Base-by-base conservation (phyloP, 1,140 invertebrate species). In the Sarcophaga bullata region DNA sequence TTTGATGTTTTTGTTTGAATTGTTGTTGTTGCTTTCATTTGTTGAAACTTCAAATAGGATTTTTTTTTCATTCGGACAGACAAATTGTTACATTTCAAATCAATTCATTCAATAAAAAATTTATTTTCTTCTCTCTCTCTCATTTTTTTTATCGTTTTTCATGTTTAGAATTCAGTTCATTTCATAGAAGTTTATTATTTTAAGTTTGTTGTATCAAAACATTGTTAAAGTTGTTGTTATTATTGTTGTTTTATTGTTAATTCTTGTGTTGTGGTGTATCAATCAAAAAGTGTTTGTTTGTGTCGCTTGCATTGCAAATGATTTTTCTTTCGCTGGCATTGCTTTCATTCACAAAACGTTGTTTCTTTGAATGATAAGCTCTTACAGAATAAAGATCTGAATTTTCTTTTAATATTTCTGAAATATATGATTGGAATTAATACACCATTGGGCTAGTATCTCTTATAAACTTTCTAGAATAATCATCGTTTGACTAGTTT, bases 221-320 rank as follows among this genome's bases (percentile, higher is more conserved):
- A 68, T 68, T 68, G 25, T 37, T 37, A 37, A 37, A 37, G 25
- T 37, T 37, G 25, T 37, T 37, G 25, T 37, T 37, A 37, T 37
- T 37, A 37, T 37, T 37, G 62, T 68, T 58, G 54, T 58, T 58
- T 58, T 58, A 6, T 68, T 68, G 2, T 62, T 62, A 58, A 13
- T 68, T 37, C 8, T 25, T 68, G 19, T 68, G 62, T 68, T 68
- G 62, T 68, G 62, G 62, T 52, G 50, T 68, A 68, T 68, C 62
- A 68, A 68, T 68, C 62, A 68, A 68, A 68, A 68, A 25, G 8
- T 68, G 6, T 68, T 68, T 68, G 62, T 68, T 15, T 58, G 15
- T 58, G 19, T 19, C 62, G 62, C n/a, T 19, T 58, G 15, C 15
- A n/a, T 13, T 13, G 11, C 0, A n/a, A 62, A 25, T 25, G 19